Base-by-base conservation (phyloP, 2,113 vertebrate genomes). In the Gambusia affinis region DNA sequence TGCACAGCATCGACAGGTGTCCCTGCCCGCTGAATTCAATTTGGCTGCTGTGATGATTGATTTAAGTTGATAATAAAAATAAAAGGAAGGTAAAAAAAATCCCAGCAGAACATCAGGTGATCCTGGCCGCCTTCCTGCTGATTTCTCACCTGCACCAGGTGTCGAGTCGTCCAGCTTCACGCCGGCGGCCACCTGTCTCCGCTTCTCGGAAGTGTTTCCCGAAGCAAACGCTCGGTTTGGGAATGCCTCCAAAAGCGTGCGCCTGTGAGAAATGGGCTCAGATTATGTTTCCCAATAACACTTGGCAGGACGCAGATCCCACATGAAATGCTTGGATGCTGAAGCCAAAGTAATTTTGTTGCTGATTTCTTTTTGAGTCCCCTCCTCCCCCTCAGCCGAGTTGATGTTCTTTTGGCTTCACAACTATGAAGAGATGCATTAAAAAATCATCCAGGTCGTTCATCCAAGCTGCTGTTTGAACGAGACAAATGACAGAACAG, bases 231-330 rank as follows among this genome's bases (percentile, higher is more conserved):
- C 72, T 77, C 72, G 27, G 67, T 70, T 68, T 64, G 51, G 79
- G 82, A 81, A 42, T 47, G 73, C 67, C 72, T 87, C 77, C 81
- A 86, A 82, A 67, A 79, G 64, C 28, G 22, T 67, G 28, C 66
- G 28, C 77, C 76, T 77, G 0, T 39, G 54, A 89, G 81, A 66
- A 82, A 79, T 28, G 1, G 33, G 31, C 37, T 61, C 63, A 54
- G 82, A 83, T 87, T 73, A 66, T 87, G 70, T 89, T 83, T 87
- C 75, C 85, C 35, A 80, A 91, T 91, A 85, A 84, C 73, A 69
- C 75, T 85, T 82, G 89, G 85, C 85, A 85, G 72, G 72, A 88
- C 61, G 51, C 62, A 28, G 72, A 67, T 73, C 85, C 79, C 83
- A 64, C 76, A 78, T 86, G 85, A 86, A 87, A 82, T 64, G 72